Conservation (phyloP, 2,888 invertebrate species). For the Raillietiella orientalis region DNA sequence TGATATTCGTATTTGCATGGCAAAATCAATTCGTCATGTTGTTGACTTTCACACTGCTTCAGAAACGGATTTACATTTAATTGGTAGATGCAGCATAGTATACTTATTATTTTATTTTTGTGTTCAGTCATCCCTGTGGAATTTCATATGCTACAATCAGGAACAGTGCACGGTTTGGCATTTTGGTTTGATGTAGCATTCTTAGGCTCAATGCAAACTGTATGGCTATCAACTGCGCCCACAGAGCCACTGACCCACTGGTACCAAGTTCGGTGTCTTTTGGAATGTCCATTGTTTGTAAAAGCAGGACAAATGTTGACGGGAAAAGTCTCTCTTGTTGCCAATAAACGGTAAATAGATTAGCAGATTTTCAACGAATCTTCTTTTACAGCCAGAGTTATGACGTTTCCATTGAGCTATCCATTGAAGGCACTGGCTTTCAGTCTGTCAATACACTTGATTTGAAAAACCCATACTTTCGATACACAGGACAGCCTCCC, state of each 20-base stretch:
- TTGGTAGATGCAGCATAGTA: slow-evolving; percentile 19
- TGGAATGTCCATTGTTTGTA: slow-evolving; percentile 73
- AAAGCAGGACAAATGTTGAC: slow-evolving; percentile 71
- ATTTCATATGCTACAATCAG: slow-evolving; percentile 67
- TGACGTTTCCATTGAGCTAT: slow-evolving; percentile 83
- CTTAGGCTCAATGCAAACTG: slow-evolving; percentile 52
- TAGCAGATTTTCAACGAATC: too few species aligned
- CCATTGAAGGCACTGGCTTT: slow-evolving; percentile 48
- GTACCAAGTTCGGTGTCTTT: slow-evolving; percentile 88
- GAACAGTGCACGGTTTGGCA: slow-evolving; percentile 81
- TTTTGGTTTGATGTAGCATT: slow-evolving; percentile 99
- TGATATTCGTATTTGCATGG: slow-evolving; percentile 85
- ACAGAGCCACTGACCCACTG: slow-evolving; percentile 95
- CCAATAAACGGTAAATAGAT: slow-evolving; percentile 42
- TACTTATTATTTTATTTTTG: slow-evolving; percentile 2
- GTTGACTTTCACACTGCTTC: slow-evolving; percentile 74
- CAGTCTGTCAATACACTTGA: slow-evolving; percentile 72
- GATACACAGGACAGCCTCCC: slow-evolving; percentile 73
- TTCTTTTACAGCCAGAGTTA: slow-evolving; percentile 77
- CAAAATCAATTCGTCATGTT: slow-evolving; percentile 64
- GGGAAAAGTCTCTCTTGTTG: slow-evolving; percentile 53
- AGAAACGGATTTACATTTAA: slow-evolving; percentile 75
- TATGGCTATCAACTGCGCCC: slow-evolving; percentile 91
- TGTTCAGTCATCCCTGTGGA: slow-evolving; percentile 71
- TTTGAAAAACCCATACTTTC: slow-evolving; percentile 91